A percentile compares a stretch with the other conserved stretches of the same genome.
phyloP scores from a whole-genome alignment of 2,888 invertebrate genomes.

The Pharmacophagus antenor region DNA sequence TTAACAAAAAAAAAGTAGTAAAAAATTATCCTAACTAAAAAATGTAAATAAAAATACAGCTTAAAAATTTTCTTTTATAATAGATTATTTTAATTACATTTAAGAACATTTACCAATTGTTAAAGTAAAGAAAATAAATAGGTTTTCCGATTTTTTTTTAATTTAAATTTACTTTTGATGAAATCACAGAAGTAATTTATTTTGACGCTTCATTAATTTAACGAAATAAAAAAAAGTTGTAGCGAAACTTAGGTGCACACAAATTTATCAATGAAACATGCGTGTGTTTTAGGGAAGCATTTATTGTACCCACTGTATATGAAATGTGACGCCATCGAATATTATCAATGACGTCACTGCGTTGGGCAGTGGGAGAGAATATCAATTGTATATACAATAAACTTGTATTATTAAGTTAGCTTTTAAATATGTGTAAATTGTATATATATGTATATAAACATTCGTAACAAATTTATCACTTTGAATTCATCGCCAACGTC shows the following conservation, averaged over 20 bases:
- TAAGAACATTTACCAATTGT: no score
- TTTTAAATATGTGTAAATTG: no score
- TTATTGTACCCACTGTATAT: conserved; percentile 50
- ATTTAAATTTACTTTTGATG: no score
- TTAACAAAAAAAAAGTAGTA: background rate
- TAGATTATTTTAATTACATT: no score
- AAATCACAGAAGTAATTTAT: background rate
- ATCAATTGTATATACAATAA: background rate
- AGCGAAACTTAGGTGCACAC: conserved; percentile 46
- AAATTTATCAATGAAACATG: conserved; percentile 54
- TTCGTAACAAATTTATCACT: no score
- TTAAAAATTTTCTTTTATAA: background rate
- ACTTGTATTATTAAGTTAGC: no score
- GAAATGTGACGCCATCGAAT: conserved; percentile 34
- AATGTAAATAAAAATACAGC: background rate
- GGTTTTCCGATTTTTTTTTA: no score
- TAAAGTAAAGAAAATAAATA: no score
- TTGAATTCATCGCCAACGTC: no score
- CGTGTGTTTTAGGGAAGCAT: conserved; percentile 65
- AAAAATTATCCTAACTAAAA: background rate
- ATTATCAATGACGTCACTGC: conserved; percentile 37
- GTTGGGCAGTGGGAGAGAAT: conserved; percentile 39
- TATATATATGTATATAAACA: no score
- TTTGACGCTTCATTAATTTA: background rate
- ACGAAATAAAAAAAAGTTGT: conserved; percentile 33